These are phyloP conservation scores for Sphaerophoria taeniata DNA, from an alignment of 2,888 invertebrate species.

Conservation along the genomic window DNA sequence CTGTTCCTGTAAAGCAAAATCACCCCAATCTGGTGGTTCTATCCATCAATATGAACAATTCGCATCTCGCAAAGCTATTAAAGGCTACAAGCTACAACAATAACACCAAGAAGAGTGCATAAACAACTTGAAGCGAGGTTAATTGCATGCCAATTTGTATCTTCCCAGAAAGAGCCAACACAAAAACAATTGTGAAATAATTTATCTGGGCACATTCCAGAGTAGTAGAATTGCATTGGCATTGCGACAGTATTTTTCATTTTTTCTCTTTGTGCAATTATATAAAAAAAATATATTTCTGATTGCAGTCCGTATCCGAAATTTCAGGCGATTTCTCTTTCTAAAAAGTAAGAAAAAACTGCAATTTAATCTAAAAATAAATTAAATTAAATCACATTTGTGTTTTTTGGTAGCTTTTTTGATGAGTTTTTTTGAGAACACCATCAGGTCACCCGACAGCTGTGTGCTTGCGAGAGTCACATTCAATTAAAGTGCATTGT, in stretches of 20 bases:
- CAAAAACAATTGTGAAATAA: slow-evolving; percentile 10
- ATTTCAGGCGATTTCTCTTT: slow-evolving; percentile 11
- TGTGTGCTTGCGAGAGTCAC: slow-evolving; percentile 2
- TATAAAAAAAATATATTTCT: slow-evolving; percentile 16
- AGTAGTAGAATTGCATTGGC: slow-evolving; percentile 6
- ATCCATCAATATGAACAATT: not conserved
- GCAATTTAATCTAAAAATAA: slow-evolving; percentile 27
- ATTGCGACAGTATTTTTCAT: slow-evolving; percentile 16
- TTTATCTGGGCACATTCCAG: slow-evolving; percentile 22
- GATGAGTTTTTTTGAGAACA: slow-evolving; percentile 7
- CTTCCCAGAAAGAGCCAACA: not conserved
- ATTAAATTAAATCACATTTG: slow-evolving; percentile 23
- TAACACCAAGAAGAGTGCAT: not conserved
- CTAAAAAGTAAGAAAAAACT: slow-evolving; percentile 21
- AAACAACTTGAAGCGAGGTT: slow-evolving; percentile 14
- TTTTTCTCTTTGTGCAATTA: not conserved
- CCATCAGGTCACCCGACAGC: slow-evolving; percentile 10
- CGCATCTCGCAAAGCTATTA: slow-evolving; percentile 8
- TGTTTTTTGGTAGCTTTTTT: not conserved
- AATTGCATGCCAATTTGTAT: slow-evolving; percentile 27
- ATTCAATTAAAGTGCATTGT: slow-evolving; percentile 27
- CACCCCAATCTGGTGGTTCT: not conserved
- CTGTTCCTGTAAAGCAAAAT: not conserved
- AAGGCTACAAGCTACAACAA: slow-evolving; percentile 5
- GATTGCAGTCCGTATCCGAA: not conserved